Evolutionary conservation across 2,797 vertebrate species (phyloP), one percentile per base, ranked within the genome.

Genomic region (Rallus crepitans): DNA sequence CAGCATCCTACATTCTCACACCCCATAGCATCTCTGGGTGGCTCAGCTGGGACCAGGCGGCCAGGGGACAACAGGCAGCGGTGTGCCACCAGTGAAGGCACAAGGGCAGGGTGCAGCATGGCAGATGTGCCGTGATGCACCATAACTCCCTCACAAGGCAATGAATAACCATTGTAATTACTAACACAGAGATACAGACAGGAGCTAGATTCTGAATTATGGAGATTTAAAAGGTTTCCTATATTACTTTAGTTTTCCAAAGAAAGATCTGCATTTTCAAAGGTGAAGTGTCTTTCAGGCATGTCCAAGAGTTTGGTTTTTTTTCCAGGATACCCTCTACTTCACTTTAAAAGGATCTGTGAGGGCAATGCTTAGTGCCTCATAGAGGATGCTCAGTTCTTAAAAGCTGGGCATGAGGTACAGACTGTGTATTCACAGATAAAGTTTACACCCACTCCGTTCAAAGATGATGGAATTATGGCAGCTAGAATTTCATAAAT

Each of bases 31-130:
- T 9, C 15, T 56, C 13, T 2, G 3, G 37, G 82, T 7, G 33
- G 33, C 37, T 35, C 4, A 19, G 56, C 55, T 39, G 21, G 56
- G 52, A 31, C 5, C 2, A 2, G 7, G 19, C 52, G 42, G 28
- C 4, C 2, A 2, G 7, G 35, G 14, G 53, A n/a, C 8, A 11
- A 7, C 40, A 14, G 72, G 6, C 17, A 45, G 11, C 0, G 0
- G 19, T 37, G 66, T 56, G 20, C 33, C 33, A 27, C 11, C 27
- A 11, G 11, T 0, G 3, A 23, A 50, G 28, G 42, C 1, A 0
- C 6, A 6, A 69, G 47, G 39, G 52, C 55, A 84, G 33, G 23
- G 6, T 27, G 57, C 17, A 60, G 48, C 10, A 0, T 2, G 10
- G 39, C 70, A 31, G 35, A 2, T 40, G 31, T 30, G 70, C 63